Evolutionary conservation across 2,113 vertebrate species (phyloP), one percentile per base, ranked within the genome.

Genomic region (Oncorhynchus keta): DNA sequence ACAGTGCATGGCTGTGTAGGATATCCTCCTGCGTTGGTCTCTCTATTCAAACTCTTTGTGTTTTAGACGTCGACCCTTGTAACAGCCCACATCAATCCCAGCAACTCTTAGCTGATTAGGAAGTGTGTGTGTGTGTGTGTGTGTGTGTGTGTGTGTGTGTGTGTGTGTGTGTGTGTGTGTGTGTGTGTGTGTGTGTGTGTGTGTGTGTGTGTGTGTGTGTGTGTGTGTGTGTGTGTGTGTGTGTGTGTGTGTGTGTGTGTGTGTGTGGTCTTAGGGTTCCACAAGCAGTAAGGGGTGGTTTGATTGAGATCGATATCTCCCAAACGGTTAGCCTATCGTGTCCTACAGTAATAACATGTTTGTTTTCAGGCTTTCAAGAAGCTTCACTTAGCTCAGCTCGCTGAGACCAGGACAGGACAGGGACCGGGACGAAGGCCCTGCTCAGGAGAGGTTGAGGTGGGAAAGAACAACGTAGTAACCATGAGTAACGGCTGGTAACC

Each of bases 31-130:
- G 48, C 45, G 70, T 80, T 77, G 55, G 26, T 55, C 3, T 16
- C 74, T 75, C 32, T 78, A 64, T 76, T 84, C 76, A 84, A 85
- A 76, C 76, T 77, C 61, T 61, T 73, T 73, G 71, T 69, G 51
- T 83, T 73, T 69, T 79, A 74, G 61, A 72, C 13, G 13, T 78
- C 61, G 77, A 80, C 35, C 68, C 71, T 57, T 81, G 45, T 83
- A 73, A 76, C 64, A 57, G 65, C 22, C 14, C 16, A n/a, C 59
- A 79, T 81, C 75, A 79, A 80, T 84, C 76, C 76, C 68, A 28
- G 59, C 28, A 8, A 75, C 82, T 78, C 30, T 82, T 82, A 76
- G 39, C 39, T 39, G 39, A 39, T 39, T 39, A 9, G 39, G 39
- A 39, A 39, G 59, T n/a, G 3, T 6, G 5, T 7, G 16, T 20